These are phyloP conservation scores for Cotesia typhae DNA, from an alignment of 1,140 invertebrate genomes.

Conservation along the genomic window DNA sequence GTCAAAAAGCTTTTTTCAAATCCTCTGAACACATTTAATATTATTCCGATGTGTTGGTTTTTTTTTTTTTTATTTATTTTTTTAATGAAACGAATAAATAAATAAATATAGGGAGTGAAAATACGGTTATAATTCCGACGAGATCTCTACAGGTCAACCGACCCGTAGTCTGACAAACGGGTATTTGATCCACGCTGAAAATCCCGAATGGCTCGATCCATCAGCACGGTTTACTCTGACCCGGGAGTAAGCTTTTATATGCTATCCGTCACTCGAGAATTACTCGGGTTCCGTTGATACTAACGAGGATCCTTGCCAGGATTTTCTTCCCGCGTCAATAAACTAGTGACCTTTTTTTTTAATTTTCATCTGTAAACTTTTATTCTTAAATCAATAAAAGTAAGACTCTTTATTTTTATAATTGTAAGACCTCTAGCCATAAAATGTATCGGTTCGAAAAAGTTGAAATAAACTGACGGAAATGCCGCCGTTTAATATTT, in stretches of 20 bases:
- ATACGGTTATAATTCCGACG: not conserved
- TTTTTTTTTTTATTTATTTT: not conserved
- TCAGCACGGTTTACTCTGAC: slow-evolving; percentile 26
- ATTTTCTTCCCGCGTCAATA: slow-evolving; percentile 8
- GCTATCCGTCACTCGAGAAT: slow-evolving; percentile 27
- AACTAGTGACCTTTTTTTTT: not conserved
- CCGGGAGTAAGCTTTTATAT: slow-evolving; percentile 25
- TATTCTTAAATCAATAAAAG: too few relatives aligned
- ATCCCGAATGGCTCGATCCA: slow-evolving; percentile 36
- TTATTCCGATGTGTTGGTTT: too few relatives aligned
- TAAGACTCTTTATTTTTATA: too few relatives aligned
- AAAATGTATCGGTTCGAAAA: too few relatives aligned
- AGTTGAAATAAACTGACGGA: too few relatives aligned
- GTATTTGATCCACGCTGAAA: slow-evolving; percentile 33
- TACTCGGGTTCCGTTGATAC: slow-evolving; percentile 22
- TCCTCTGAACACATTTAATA: too few relatives aligned
- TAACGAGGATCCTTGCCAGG: slow-evolving; percentile 28
- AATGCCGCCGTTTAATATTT: too few relatives aligned
- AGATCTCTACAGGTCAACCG: not conserved
- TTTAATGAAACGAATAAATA: not conserved
- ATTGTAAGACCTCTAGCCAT: too few relatives aligned
- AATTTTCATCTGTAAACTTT: too few relatives aligned
- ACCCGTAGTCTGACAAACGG: slow-evolving; percentile 29
- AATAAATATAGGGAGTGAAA: not conserved
- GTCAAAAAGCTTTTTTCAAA: too few relatives aligned